These are phyloP conservation scores for Catharus fuscescens DNA, from an alignment of 2,113 vertebrate genomes.

Conservation along the genomic window DNA sequence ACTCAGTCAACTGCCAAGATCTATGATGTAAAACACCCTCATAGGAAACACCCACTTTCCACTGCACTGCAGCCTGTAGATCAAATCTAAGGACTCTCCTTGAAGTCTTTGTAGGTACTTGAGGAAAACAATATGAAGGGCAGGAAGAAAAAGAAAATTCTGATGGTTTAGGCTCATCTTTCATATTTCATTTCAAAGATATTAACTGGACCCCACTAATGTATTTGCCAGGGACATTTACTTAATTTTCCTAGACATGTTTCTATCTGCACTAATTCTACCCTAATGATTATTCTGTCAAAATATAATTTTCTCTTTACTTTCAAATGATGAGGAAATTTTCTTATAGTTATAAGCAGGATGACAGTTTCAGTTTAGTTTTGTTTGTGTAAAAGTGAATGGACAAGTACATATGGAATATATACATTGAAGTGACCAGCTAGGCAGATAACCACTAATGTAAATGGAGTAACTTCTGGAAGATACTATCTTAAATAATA, in stretches of 20 bases:
- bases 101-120: background rate
- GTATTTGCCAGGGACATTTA: background rate
- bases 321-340: background rate
- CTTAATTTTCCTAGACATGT: background rate
- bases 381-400: background rate
- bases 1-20: background rate
- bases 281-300: slow-evolving; percentile 18
- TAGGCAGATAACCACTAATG: background rate
- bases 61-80: background rate
- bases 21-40: background rate
- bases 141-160: background rate
- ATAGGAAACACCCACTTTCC: background rate
- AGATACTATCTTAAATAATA: background rate
- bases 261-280: slow-evolving; percentile 25
- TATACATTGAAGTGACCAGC: background rate
- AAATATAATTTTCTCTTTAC: slow-evolving; percentile 14
- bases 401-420: background rate
- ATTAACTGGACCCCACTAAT: background rate
- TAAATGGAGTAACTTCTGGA: background rate
- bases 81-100: background rate
- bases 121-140: background rate
- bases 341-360: background rate
- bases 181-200: background rate
- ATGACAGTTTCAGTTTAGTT: background rate
- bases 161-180: background rate